These are phyloP conservation scores for Macrochelys suwanniensis DNA, from an alignment of 2,797 vertebrate species.

Conservation along the genomic window DNA sequence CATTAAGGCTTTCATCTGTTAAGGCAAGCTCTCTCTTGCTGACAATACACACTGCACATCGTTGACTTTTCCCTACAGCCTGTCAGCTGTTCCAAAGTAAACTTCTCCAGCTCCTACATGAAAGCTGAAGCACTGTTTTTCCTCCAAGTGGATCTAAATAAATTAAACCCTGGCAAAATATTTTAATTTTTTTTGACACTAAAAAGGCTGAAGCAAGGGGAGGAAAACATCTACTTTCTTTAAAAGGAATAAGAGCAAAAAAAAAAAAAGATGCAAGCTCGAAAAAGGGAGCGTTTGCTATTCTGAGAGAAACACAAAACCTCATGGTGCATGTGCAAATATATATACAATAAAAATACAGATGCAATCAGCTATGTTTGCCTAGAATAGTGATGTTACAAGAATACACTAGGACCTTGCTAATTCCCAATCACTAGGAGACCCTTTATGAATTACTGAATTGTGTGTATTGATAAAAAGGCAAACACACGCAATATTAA, in stretches of 20 bases:
- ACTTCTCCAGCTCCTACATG: not conserved
- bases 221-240: not conserved
- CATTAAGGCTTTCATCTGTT: constrained; percentile 38
- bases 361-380: not conserved
- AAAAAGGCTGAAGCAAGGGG: not conserved
- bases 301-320: not conserved
- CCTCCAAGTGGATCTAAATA: not conserved
- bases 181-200: not conserved
- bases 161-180: not conserved
- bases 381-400: not conserved
- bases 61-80: constrained; percentile 28
- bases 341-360: not conserved
- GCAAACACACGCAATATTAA: not conserved
- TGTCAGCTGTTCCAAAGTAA: constrained; percentile 30
- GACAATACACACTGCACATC: not conserved
- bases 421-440: not conserved
- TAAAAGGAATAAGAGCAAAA: not conserved
- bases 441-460: not conserved
- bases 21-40: constrained; percentile 30
- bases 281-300: not conserved
- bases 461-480: not conserved
- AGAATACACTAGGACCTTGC: not conserved
- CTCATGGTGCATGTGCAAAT: not conserved
- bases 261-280: not conserved
- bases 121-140: not conserved